Evolutionary conservation across 2,888 invertebrate genomes (phyloP), one percentile per base, ranked within the genome.

Genomic region (Coremacera marginata): DNA sequence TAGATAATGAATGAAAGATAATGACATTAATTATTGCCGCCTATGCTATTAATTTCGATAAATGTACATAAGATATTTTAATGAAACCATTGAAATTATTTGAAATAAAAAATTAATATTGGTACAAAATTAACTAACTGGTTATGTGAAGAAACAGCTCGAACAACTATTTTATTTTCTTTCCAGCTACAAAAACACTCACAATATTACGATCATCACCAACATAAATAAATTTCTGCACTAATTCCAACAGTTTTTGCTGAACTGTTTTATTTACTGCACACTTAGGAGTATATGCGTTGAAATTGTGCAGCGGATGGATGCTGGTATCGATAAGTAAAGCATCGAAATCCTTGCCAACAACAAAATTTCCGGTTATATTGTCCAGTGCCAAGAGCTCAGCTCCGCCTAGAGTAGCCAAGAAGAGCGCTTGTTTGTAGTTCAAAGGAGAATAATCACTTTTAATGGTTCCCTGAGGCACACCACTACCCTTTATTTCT

Each of bases 291-390:
- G 82, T 78, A 49, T 83, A 83, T 25, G 83, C 63, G 34, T 85
- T 78, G 70, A 92, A 91, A 80, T 91, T 89, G 82, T 93, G 92
- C 25, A 92, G 88, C 3, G 91, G 90, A 9, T 92, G 90, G 16
- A 89, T 85, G 82, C 91, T 91, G n/a, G 94, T 90, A 84, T 96
- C 94, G 44, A 97, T 90, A 0, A 96, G 83, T 0, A 98, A 89
- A 0, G 96, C 97, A 90, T 98, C 98, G 84, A 98, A 96, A 76
- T 95, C 93, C 88, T 97, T 97, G 25, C 95, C 96, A 5, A 92
- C 88, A 81, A 91, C 90, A 83, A 98, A 95, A 89, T 94, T 96
- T 19, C 97, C 97, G 70, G 95, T 93, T 84, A 92, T 90, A 60
- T 93, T 88, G n/a, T 93, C 93, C 80, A 97, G 86, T 2, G 92